Conservation (phyloP, 1,140 invertebrate species). For the Leptestheria dahalacensis region DNA sequence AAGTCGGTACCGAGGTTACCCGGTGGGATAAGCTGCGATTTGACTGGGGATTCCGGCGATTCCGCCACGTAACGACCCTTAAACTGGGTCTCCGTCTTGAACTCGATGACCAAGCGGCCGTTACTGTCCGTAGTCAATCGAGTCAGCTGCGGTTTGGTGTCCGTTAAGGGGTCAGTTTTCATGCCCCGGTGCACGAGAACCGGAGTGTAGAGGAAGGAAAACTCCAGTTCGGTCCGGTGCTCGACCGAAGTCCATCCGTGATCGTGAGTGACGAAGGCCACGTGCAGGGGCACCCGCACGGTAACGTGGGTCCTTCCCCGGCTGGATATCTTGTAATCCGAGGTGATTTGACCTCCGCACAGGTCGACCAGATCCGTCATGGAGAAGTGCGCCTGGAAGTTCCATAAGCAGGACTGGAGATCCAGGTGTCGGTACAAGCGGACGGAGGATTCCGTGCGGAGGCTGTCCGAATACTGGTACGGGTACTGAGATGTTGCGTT, state of each 20-base stretch:
- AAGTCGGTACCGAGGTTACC: slow-evolving; percentile 23
- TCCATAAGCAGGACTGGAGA: slow-evolving; percentile 32
- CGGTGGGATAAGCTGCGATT: slow-evolving; percentile 25
- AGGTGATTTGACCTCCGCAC: slow-evolving; percentile 31
- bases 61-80: slow-evolving; percentile 29
- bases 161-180: slow-evolving; percentile 26
- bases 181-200: slow-evolving; percentile 29
- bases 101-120: slow-evolving; percentile 31
- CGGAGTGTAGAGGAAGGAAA: slow-evolving; percentile 33
- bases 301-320: slow-evolving; percentile 30
- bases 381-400: slow-evolving; percentile 33
- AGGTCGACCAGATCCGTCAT: slow-evolving; percentile 33
- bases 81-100: slow-evolving; percentile 32
- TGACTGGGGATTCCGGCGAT: not conserved
- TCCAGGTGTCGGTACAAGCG: slow-evolving; percentile 33
- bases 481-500: slow-evolving; percentile 18
- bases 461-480: slow-evolving; percentile 26
- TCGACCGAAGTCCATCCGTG: slow-evolving; percentile 32
- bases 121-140: slow-evolving; percentile 28
- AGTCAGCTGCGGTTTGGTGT: slow-evolving; percentile 23
- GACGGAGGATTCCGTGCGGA: slow-evolving; percentile 26
- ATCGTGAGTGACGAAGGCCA: slow-evolving; percentile 30
- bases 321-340: slow-evolving; percentile 27
- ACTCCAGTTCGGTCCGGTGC: slow-evolving; percentile 32
- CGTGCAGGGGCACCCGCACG: slow-evolving; percentile 32